Evolutionary conservation across 1,140 invertebrate genomes (phyloP).

Genomic region (Drosophila insularis): DNA sequence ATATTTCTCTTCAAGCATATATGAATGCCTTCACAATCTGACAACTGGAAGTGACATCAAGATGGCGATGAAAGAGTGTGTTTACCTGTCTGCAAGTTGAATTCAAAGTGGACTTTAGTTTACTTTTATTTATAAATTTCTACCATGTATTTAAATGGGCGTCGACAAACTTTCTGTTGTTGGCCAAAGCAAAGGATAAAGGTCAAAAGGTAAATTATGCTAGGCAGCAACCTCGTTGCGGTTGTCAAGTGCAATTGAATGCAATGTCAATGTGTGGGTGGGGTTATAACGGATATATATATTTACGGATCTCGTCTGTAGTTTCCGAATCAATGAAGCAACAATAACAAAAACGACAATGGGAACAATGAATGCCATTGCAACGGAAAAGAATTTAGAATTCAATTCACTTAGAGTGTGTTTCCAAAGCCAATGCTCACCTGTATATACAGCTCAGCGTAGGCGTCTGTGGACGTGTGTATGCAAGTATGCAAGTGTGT

Average conservation of each 20-base stretch:
- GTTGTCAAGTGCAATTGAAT: slow-evolving; percentile 65
- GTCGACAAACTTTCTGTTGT: slow-evolving; percentile 4
- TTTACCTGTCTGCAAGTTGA: slow-evolving; percentile 29
- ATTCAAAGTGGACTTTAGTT: slow-evolving; percentile 4
- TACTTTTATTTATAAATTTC: neutral
- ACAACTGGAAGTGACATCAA: slow-evolving; percentile 14
- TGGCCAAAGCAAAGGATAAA: slow-evolving; percentile 52
- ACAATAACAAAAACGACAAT: slow-evolving; percentile 28
- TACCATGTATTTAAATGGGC: slow-evolving; percentile 1
- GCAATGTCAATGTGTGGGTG: slow-evolving; percentile 50
- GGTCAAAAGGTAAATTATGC: slow-evolving; percentile 70
- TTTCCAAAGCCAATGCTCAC: slow-evolving; percentile 37
- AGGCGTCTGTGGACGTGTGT: no score
- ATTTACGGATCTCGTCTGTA: slow-evolving; percentile 12
- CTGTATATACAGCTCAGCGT: slow-evolving; percentile 10
- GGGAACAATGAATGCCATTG: neutral
- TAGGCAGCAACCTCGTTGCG: slow-evolving; percentile 40
- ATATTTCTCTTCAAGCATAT: neutral
- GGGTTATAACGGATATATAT: slow-evolving; percentile 3
- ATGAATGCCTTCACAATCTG: no score
- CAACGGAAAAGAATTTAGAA: slow-evolving; percentile 54
- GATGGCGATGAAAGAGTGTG: neutral
- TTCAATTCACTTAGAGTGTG: slow-evolving; percentile 66
- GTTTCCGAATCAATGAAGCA: slow-evolving; percentile 42
- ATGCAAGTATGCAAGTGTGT: neutral